phyloP scores from a whole-genome alignment of 2,888 invertebrate genomes.

The Philereme transversata region DNA sequence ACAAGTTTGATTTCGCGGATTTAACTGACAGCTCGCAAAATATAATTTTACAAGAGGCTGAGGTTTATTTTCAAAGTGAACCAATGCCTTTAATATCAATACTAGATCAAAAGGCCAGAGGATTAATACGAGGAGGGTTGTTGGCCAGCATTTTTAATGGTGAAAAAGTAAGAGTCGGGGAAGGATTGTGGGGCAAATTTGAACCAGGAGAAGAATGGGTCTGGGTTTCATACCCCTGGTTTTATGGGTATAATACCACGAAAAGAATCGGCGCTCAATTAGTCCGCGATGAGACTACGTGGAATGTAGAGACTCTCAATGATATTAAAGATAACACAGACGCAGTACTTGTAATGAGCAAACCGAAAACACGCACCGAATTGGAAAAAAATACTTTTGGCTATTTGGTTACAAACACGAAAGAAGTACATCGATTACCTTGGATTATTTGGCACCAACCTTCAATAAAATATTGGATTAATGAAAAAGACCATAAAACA shows the following conservation, averaged over 20 bases:
- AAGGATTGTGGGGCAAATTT: background rate
- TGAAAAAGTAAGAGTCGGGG: background rate
- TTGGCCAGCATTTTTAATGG: background rate
- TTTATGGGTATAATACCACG: background rate
- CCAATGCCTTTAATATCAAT: background rate
- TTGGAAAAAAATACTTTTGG: background rate
- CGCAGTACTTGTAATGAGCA: too few species aligned
- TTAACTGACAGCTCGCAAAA: too few species aligned
- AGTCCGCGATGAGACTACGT: background rate
- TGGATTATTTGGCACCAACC: background rate
- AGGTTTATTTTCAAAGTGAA: slow-evolving; percentile 1
- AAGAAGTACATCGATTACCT: too few species aligned
- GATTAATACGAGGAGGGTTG: background rate
- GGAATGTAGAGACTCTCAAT: background rate
- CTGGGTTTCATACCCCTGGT: background rate
- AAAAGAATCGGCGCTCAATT: too few species aligned
- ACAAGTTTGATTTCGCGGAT: too few species aligned
- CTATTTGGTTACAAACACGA: too few species aligned
- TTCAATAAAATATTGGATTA: background rate
- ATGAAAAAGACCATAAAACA: background rate
- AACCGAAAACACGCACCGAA: background rate
- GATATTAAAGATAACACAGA: background rate
- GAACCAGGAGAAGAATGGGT: background rate
- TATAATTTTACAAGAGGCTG: background rate
- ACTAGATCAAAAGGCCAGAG: background rate